Evolutionary conservation across 2,113 vertebrate genomes (phyloP).

Genomic region (Melanocharis versteri): DNA sequence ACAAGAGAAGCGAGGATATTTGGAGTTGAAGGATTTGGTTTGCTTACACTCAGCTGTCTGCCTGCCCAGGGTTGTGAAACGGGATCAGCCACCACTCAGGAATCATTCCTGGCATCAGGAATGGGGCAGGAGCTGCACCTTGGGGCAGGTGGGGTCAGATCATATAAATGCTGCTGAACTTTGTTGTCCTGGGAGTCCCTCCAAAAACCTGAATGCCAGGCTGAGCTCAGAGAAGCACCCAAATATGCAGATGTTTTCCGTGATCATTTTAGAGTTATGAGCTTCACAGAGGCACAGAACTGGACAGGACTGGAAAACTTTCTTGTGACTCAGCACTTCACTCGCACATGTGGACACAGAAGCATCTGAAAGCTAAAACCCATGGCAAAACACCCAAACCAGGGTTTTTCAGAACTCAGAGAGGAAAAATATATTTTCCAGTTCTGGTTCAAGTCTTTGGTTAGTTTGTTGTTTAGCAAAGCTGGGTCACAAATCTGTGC

Average conservation of each 20-base stretch:
- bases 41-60: not conserved
- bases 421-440: not conserved
- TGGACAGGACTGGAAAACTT: conserved; percentile 20
- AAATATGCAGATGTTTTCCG: not conserved
- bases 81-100: not conserved
- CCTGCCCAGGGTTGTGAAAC: not conserved
- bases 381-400: not conserved
- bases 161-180: not conserved
- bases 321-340: conserved; percentile 47
- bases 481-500: not conserved
- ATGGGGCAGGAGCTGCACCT: not conserved
- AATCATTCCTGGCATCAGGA: fast-evolving
- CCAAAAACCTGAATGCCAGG: not conserved
- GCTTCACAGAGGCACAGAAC: not conserved
- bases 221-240: not conserved
- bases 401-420: not conserved
- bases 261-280: not conserved
- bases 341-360: not conserved
- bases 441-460: not conserved
- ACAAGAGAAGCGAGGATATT: not conserved
- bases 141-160: not conserved
- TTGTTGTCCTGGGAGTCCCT: not conserved
- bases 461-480: not conserved
- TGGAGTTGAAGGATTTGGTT: not conserved
- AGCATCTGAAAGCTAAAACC: not conserved